Percentiles rank a stretch among this genome's conserved stretches.
Conservation (phyloP, 2,888 invertebrate species). For the Pyrrhosoma nymphula region DNA sequence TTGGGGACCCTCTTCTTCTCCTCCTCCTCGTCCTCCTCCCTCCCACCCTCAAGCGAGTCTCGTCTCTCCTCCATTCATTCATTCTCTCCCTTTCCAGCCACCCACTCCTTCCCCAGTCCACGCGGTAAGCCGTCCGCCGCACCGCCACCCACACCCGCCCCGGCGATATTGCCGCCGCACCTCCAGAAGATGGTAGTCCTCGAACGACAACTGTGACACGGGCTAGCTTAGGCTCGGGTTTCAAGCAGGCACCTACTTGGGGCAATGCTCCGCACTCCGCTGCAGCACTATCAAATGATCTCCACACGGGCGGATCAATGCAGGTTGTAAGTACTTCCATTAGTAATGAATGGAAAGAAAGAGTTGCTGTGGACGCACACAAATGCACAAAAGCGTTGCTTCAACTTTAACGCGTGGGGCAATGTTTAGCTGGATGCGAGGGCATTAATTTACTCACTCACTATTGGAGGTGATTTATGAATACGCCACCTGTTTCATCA, state of each 20-base stretch:
- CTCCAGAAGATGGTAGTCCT: background rate
- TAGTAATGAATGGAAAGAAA: background rate
- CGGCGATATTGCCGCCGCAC: background rate
- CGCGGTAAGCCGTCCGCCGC: background rate
- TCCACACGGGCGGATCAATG: background rate
- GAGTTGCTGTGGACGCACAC: too few species aligned
- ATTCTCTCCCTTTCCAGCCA: background rate
- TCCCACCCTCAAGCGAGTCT: background rate
- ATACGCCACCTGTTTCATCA: too few species aligned
- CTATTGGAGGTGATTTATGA: too few species aligned
- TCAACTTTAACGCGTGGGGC: too few species aligned
- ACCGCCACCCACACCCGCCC: background rate
- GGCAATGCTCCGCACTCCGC: background rate
- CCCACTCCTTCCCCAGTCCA: background rate
- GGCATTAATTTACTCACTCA: too few species aligned
- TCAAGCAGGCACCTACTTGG: too few species aligned
- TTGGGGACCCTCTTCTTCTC: background rate
- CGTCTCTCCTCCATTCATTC: slow-evolving; percentile 15
- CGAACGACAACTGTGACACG: background rate
- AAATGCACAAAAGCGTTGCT: too few species aligned
- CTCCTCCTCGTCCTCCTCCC: too few species aligned
- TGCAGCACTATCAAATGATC: background rate
- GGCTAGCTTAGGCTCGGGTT: background rate
- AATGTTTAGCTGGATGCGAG: too few species aligned
- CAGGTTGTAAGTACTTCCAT: background rate